These are phyloP conservation scores for Numenius phaeopus DNA, from an alignment of 2,797 vertebrate species.

Conservation along the genomic window DNA sequence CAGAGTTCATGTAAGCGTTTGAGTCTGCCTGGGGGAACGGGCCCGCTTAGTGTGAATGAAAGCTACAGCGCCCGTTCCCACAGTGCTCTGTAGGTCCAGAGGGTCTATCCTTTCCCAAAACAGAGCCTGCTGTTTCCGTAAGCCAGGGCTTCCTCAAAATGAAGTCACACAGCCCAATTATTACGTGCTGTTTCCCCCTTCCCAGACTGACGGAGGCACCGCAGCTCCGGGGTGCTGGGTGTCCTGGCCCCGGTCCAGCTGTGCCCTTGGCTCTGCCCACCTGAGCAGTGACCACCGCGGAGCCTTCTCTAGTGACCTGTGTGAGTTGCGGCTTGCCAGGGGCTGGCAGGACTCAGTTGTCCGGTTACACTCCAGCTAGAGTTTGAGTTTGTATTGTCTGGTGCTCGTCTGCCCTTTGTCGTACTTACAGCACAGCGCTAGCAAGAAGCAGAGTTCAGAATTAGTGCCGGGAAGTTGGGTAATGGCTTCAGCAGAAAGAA, in stretches of 20 bases:
- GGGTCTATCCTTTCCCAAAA: background rate
- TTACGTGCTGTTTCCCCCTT: fast-evolving
- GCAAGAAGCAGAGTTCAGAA: background rate
- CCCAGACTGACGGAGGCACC: fast-evolving
- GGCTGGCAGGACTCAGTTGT: background rate
- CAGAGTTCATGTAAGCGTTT: background rate
- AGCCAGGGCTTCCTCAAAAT: background rate
- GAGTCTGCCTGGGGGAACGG: background rate
- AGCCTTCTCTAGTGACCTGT: background rate
- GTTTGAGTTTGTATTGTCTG: background rate
- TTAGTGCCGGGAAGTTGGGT: background rate
- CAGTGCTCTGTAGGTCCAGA: background rate
- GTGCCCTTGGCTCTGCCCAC: background rate
- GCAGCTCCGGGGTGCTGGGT: background rate
- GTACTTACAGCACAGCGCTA: background rate
- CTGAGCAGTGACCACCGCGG: background rate
- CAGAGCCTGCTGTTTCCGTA: background rate
- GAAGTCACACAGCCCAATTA: fast-evolving
- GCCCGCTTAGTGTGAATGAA: background rate
- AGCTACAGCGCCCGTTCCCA: background rate
- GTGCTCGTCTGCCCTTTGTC: constrained; percentile 51
- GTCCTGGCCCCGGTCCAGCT: fast-evolving
- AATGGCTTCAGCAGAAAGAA: constrained; percentile 7
- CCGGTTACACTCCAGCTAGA: background rate
- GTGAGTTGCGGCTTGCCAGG: background rate